Evolutionary conservation across 2,797 vertebrate species (phyloP), one percentile per base, ranked within the genome.

Genomic region (Notamacropus eugenii): DNA sequence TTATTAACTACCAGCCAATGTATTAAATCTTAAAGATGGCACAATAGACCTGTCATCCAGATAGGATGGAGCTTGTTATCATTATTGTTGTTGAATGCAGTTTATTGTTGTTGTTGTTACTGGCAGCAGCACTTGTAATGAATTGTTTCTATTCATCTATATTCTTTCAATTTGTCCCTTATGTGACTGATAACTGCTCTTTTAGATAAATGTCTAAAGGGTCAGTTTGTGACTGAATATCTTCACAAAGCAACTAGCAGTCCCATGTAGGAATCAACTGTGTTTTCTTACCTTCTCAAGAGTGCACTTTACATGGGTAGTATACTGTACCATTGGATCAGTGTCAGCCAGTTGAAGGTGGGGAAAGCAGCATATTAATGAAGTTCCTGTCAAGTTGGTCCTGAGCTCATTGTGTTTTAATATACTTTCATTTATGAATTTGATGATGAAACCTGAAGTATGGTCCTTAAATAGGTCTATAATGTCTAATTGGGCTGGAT

Each of bases 401-500:
- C 52, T 93, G 58, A 93, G 54, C 22, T 6, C 13, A 56, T 9
- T 95, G 67, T 27, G 95, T 95, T 93, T 82, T 29, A 90, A 34
- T 92, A 28, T 92, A 90, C 50, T 91, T 96, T 46, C 2, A 59
- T 31, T 8, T 62, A 14, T 91, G 8, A 93, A 40, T 93, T 93
- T 93, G 55, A 54, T 93, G 50, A 56, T 93, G 54, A 29, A 62
- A 91, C 5, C 57, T 24, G 90, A 91, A 90, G 14, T 56, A 54
- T 59, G 52, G 3, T 93, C 13, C 24, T 95, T 93, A 94, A 57
- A 28, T 95, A 95, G 93, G 24, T 92, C 62, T 95, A 57, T 94
- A n/a, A 27, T 54, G 54, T 96, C 1, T 59, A 58, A 58, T 67
- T 91, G 62, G 19, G 1, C 50, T 31, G 52, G 14, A 24, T 94